Evolutionary conservation across 2,797 vertebrate species (phyloP), one percentile per base, ranked within the genome.

Genomic region (Chloroceryle amazona): DNA sequence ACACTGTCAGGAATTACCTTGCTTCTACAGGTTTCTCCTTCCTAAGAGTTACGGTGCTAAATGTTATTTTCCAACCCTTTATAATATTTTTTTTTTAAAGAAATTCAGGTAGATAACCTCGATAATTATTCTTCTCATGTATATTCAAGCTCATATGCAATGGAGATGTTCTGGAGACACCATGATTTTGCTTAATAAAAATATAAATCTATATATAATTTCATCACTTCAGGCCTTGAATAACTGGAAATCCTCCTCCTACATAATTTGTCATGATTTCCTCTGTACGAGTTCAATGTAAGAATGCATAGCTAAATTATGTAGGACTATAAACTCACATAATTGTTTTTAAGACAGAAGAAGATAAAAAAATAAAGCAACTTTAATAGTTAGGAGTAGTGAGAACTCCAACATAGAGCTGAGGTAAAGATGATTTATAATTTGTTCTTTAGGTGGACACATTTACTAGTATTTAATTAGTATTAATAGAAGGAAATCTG

Each of bases 231-330:
- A 72, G 46, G 41, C 12, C 72, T 33, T 79, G 80, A 94, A 79
- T 91, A 95, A 94, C 46, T 95, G 72, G 86, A 96, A 93, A 91
- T 89, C 61, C 72, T 88, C 93, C 79, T 96, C 93, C 95, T 90
- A 90, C 83, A 63, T 88, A 93, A 93, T 90, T 63, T 94, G 42
- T 92, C 76, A 57, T 60, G 4, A 81, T 89, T 89, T 90, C 73
- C n/a, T 84, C 86, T 72, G 42, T 86, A 47, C 49, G 35, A 93
- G n/a, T 81, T 90, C 76, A 88, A 29, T 47, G 29, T 62, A 78
- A 90, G 66, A 82, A 90, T 47, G 13, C n/a, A 60, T 7, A 87
- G 78, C 55, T 93, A 92, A 89, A 92, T 92, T 95, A 95, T 87
- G 74, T 61, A 81, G 86, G 67, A 87, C 74, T 80, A 90, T 76